These are phyloP conservation scores for Acipenser transmontanus DNA, from an alignment of 2,797 vertebrate genomes.

Conservation along the genomic window DNA sequence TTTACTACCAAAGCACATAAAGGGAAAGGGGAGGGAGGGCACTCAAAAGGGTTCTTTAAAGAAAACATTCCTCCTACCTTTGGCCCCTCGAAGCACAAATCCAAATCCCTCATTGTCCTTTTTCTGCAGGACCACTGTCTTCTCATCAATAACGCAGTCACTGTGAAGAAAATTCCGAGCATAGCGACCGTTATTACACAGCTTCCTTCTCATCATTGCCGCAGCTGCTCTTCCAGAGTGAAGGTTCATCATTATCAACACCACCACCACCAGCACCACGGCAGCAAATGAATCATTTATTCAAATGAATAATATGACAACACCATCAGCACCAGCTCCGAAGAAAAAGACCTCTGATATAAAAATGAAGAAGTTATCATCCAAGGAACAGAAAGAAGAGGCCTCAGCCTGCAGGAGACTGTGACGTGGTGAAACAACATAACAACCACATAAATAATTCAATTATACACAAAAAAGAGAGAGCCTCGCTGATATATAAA, in stretches of 20 bases:
- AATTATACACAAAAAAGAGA: conserved; percentile 1
- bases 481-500: conserved; percentile 5
- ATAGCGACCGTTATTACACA: conserved; percentile 79
- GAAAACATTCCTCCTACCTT: conserved; percentile 62
- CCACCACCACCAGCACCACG: conserved; percentile 28
- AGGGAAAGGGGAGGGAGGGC: neutral
- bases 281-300: conserved; percentile 54
- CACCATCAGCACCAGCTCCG: conserved; percentile 42
- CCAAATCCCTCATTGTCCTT: conserved; percentile 86
- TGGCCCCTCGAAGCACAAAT: conserved; percentile 82
- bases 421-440: conserved; percentile 52
- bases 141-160: conserved; percentile 84
- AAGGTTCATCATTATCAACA: conserved; percentile 67
- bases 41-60: conserved; percentile 9
- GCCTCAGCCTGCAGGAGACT: conserved; percentile 35
- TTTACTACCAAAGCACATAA: neutral
- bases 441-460: conserved; percentile 49
- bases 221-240: conserved; percentile 66
- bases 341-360: conserved; percentile 43
- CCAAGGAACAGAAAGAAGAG: conserved; percentile 50
- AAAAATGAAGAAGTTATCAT: conserved; percentile 27
- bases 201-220: conserved; percentile 83
- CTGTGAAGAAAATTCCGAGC: conserved; percentile 81
- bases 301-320: conserved; percentile 57
- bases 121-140: conserved; percentile 84